Percentiles rank a stretch among this genome's conserved stretches.
Conservation (phyloP, 2,113 vertebrate genomes). For the Pungitius pungitius region DNA sequence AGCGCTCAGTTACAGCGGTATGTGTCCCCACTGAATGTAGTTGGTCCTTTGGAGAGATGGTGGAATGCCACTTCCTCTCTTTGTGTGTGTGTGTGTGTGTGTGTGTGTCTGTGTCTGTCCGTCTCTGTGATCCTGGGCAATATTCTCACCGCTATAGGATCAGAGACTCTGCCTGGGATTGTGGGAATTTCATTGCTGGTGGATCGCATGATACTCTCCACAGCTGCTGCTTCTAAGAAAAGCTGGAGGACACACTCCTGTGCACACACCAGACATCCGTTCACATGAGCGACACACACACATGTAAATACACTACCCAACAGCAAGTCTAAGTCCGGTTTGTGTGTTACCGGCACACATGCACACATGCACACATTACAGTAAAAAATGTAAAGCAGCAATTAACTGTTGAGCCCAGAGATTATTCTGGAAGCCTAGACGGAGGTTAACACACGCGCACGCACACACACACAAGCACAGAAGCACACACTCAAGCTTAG, state of each 20-base stretch:
- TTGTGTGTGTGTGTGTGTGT: constrained; percentile 30
- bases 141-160: constrained; percentile 62
- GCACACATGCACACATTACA: constrained; percentile 42
- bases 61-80: constrained; percentile 67
- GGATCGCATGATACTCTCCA: constrained; percentile 67
- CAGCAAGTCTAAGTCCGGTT: constrained; percentile 17
- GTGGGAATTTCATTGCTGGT: constrained; percentile 70
- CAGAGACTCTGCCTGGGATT: constrained; percentile 69
- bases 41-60: constrained; percentile 51
- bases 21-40: constrained; percentile 54
- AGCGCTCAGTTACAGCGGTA: constrained; percentile 55
- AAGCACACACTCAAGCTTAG: constrained; percentile 29
- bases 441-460: constrained; percentile 33
- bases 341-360: constrained; percentile 22
- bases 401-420: constrained; percentile 53
- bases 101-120: constrained; percentile 34
- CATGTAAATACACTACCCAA: constrained; percentile 48
- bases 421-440: constrained; percentile 38
- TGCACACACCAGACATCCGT: constrained; percentile 35
- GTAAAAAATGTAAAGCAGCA: constrained; percentile 44
- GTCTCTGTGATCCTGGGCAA: constrained; percentile 47
- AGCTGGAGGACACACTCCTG: constrained; percentile 48
- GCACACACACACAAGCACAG: constrained; percentile 30
- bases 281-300: constrained; percentile 22
- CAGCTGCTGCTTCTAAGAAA: constrained; percentile 83